Evolutionary conservation across 1,140 invertebrate species (phyloP).

Genomic region (Aphidius gifuensis): DNA sequence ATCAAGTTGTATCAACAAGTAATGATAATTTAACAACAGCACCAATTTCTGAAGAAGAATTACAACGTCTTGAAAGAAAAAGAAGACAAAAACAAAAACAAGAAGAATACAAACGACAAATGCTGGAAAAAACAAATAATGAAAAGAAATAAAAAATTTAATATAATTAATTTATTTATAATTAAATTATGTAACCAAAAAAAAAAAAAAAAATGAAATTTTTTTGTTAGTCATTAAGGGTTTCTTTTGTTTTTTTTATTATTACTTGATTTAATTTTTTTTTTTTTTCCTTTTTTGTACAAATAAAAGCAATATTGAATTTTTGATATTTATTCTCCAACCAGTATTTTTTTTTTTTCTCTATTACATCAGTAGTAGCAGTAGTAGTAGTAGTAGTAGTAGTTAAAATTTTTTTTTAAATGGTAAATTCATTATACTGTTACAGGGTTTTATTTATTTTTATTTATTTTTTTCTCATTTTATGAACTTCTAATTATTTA

Average conservation of each 20-base stretch:
- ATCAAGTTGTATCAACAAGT: too few relatives aligned
- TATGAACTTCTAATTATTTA: slow-evolving; percentile 18
- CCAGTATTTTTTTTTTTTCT: slow-evolving; percentile 16
- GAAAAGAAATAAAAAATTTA: slow-evolving; percentile 21
- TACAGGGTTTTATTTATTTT: slow-evolving; percentile 12
- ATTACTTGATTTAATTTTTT: neutral
- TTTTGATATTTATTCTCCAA: slow-evolving; percentile 22
- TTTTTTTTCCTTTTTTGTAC: slow-evolving; percentile 5
- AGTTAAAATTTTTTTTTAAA: slow-evolving; percentile 10
- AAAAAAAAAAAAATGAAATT: slow-evolving; percentile 4
- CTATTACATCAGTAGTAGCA: slow-evolving; percentile 21
- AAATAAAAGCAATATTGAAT: slow-evolving; percentile 14
- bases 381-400: slow-evolving; percentile 12
- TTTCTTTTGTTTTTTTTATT: neutral
- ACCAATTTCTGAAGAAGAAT: slow-evolving; percentile 7
- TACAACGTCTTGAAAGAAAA: slow-evolving; percentile 12
- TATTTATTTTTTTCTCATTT: slow-evolving; percentile 11
- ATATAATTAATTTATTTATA: neutral
- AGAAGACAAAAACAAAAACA: slow-evolving; percentile 19
- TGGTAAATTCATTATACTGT: slow-evolving; percentile 24
- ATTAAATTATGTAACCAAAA: neutral
- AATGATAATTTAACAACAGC: too few relatives aligned
- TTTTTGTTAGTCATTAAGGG: neutral
- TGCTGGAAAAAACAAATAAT: slow-evolving; percentile 15
- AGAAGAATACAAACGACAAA: slow-evolving; percentile 13